phyloP scores from a whole-genome alignment of 2,113 vertebrate genomes.

The Chamaea fasciata region DNA sequence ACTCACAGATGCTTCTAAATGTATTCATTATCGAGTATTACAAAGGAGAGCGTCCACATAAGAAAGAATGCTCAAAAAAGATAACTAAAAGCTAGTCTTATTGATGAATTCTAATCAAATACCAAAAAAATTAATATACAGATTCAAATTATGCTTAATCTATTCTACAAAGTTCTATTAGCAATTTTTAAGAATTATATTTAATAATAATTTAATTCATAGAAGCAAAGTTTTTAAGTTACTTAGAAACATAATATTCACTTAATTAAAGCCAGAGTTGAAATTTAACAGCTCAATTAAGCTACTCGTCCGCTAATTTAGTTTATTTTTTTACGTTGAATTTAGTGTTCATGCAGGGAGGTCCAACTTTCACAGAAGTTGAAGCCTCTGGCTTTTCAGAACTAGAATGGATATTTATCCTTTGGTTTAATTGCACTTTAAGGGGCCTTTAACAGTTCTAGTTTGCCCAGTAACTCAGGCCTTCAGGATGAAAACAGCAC shows the following conservation, averaged over 20 bases:
- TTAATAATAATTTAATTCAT: not conserved
- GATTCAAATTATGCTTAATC: not conserved
- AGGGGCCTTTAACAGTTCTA: not conserved
- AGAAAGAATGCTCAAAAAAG: not conserved
- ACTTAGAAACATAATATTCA: not conserved
- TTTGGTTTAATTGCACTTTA: not conserved
- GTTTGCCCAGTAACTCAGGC: not conserved
- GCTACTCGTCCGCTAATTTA: not conserved
- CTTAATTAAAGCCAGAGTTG: not conserved
- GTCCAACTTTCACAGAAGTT: not conserved
- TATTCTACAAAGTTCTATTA: not conserved
- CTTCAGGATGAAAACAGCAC: not conserved
- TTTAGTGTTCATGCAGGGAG: not conserved
- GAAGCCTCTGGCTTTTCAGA: not conserved
- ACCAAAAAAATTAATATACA: not conserved
- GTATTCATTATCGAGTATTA: not conserved
- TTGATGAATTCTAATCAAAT: not conserved
- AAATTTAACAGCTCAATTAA: conserved; percentile 11
- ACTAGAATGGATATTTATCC: not conserved
- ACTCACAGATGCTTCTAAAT: conserved; percentile 15
- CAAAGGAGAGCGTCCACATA: not conserved
- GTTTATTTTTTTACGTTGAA: not conserved
- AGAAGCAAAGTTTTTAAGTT: not conserved
- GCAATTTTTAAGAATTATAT: not conserved
- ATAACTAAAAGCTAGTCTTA: not conserved